Evolutionary conservation across 2,888 invertebrate genomes (phyloP).

Genomic region (Lasioglossum malachurum): DNA sequence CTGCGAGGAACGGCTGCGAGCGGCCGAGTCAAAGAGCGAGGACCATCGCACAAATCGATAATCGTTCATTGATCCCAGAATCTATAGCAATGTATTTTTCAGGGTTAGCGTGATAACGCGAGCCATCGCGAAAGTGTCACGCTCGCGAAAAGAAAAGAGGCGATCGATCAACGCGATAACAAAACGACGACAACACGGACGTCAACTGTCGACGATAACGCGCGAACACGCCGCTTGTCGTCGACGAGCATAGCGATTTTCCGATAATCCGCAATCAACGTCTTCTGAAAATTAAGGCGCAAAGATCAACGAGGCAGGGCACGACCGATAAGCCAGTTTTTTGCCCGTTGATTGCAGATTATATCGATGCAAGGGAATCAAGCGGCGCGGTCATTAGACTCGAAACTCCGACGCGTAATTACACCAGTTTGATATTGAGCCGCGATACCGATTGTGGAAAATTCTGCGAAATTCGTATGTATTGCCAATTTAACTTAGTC

Average conservation of each 20-base stretch:
- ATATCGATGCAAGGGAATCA: slow-evolving; percentile 34
- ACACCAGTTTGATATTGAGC: slow-evolving; percentile 1
- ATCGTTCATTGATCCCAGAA: slow-evolving; percentile 18
- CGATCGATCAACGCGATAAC: slow-evolving; percentile 23
- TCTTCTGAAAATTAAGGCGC: slow-evolving; percentile 1
- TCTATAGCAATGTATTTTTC: slow-evolving; percentile 12
- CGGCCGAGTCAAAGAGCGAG: slow-evolving; percentile 16
- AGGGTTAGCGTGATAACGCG: slow-evolving; percentile 6
- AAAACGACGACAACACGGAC: neutral
- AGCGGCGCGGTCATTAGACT: slow-evolving; percentile 21
- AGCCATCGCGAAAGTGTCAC: slow-evolving; percentile 13
- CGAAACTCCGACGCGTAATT: slow-evolving; percentile 20
- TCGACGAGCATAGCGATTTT: neutral
- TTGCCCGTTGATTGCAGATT: slow-evolving; percentile 12
- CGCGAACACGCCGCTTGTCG: neutral
- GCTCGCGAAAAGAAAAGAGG: neutral
- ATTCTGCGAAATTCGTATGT: slow-evolving; percentile 21
- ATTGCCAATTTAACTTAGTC: neutral
- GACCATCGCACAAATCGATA: slow-evolving; percentile 21
- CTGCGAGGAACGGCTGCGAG: neutral
- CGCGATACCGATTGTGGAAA: slow-evolving; percentile 29
- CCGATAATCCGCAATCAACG: slow-evolving; percentile 10
- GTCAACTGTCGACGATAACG: neutral
- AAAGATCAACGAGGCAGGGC: slow-evolving; percentile 18
- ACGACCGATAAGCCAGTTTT: slow-evolving; percentile 36